Conservation (phyloP, 2,113 vertebrate genomes). For the Ondatra zibethicus region DNA sequence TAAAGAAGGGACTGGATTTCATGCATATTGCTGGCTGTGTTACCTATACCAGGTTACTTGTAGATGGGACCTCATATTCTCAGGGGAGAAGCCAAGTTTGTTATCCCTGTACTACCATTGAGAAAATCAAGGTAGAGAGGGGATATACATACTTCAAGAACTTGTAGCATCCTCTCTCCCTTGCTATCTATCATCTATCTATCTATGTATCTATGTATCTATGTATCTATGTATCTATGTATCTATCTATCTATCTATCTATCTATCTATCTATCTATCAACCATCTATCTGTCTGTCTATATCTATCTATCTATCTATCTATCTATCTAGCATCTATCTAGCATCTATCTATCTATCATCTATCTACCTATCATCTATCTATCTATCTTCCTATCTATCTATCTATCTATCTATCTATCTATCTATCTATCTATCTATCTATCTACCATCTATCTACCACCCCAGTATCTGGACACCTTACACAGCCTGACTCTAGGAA, state of each 20-base stretch:
- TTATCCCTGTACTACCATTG: neutral
- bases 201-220: neutral
- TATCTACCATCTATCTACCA: too few relatives aligned
- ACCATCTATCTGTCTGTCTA: neutral
- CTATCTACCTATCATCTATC: neutral
- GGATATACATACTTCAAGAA: neutral
- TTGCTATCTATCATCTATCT: neutral
- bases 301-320: neutral
- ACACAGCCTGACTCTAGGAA: neutral
- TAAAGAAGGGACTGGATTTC: neutral
- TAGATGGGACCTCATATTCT: neutral
- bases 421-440: too few relatives aligned
- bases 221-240: neutral
- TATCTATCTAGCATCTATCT: too few relatives aligned
- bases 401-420: neutral
- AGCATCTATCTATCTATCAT: neutral
- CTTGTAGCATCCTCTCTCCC: neutral
- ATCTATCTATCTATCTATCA: neutral
- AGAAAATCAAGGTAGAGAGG: neutral
- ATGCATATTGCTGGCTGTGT: neutral
- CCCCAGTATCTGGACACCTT: neutral
- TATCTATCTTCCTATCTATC: neutral
- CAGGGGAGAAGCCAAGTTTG: neutral
- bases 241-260: neutral
- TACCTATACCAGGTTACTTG: neutral